Evolutionary conservation across 1,140 invertebrate species (phyloP), one percentile per base, ranked within the genome.

Genomic region (Saccostrea glomerata): DNA sequence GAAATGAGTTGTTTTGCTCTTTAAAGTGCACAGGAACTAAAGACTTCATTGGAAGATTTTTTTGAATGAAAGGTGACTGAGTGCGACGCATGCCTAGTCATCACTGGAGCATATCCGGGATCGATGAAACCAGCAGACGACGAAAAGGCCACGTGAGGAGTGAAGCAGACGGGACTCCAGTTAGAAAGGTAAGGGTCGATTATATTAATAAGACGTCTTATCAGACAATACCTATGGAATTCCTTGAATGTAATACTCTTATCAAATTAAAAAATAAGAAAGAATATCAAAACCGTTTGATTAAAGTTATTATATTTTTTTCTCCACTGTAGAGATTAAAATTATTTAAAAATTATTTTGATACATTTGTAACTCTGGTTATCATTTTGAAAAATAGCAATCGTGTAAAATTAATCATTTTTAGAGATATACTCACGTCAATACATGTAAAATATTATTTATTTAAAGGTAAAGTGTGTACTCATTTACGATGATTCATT

Each of bases 51-150:
- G 58, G 58, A 63, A 63, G 58, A 60, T 12, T 36, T 77, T 77
- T 77, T 77, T 77, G 70, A 77, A 77, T 77, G 70, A 77, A 77
- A 77, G 70, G 70, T 77, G 70, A 77, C 70, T 77, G 70, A 77
- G 70, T 77, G 30, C 70, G 70, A 77, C 70, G 70, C 70, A 77
- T 77, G 70, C 70, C 70, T 77, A 77, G 70, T 77, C 70, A 77
- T 77, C 70, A 77, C 70, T 77, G 70, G 70, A 77, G 70, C 70
- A 77, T 77, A 77, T 77, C 70, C 70, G 70, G 70, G 70, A 77
- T 77, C 70, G 70, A 77, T 77, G 70, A 77, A 77, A 77, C 70
- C 70, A 77, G 70, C 70, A 77, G 70, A 77, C 70, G 70, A 77
- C 70, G 70, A 30, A 77, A 66, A 15, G 70, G 23, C 70, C 70